These are phyloP conservation scores for Cremastinae sp. DNA, from an alignment of 2,888 invertebrate species.

Conservation along the genomic window DNA sequence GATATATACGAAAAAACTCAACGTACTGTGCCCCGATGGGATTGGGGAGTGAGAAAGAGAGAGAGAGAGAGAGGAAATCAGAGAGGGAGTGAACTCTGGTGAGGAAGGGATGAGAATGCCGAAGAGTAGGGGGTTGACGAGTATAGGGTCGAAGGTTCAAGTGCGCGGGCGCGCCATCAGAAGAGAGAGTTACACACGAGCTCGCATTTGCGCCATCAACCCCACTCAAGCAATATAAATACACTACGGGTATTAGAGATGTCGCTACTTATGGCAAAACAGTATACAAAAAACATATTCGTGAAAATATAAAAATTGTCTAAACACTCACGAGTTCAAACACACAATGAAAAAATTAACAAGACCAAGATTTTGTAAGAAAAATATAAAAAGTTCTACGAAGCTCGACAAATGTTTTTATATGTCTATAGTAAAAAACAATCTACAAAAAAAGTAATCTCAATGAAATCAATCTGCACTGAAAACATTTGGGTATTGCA, in stretches of 20 bases:
- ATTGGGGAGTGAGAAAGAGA: not conserved
- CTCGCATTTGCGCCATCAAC: conserved; percentile 53
- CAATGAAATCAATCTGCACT: too few relatives aligned
- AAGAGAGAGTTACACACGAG: conserved; percentile 33
- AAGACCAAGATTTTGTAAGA: too few relatives aligned
- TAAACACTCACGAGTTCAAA: too few relatives aligned
- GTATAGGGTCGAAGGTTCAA: conserved; percentile 58
- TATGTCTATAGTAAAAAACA: too few relatives aligned
- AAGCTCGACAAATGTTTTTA: too few relatives aligned
- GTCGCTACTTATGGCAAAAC: conserved; percentile 55
- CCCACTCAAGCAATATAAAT: conserved; percentile 45
- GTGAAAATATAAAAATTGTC: not conserved
- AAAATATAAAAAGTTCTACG: too few relatives aligned
- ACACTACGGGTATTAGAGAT: conserved; percentile 47
- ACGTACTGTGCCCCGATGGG: conserved; percentile 28
- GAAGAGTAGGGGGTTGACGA: conserved; percentile 32
- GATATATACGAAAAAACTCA: conserved; percentile 38
- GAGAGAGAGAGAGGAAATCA: conserved; percentile 1
- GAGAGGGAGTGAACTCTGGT: not conserved
- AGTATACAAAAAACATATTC: not conserved
- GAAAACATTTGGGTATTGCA: too few relatives aligned
- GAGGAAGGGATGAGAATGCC: too few relatives aligned
- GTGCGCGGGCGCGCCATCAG: conserved; percentile 57
- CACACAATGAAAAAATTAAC: too few relatives aligned
- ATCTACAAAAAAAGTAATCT: too few relatives aligned